Conservation (phyloP, 2,113 vertebrate genomes). For the Poecilia latipinna region DNA sequence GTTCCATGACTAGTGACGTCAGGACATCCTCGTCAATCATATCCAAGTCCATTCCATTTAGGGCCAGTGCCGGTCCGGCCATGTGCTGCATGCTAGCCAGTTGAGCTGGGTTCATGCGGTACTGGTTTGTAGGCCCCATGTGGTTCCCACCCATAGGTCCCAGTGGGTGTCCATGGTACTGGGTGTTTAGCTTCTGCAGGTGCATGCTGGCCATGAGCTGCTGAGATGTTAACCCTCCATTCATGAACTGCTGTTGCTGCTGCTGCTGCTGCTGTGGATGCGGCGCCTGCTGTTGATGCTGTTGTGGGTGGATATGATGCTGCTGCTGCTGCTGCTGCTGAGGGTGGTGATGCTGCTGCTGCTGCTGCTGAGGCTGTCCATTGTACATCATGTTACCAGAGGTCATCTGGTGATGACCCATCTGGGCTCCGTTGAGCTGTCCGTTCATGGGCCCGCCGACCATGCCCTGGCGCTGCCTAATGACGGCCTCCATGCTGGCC, state of each 20-base stretch:
- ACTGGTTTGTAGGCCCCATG: slow-evolving; percentile 79
- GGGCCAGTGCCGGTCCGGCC: slow-evolving; percentile 81
- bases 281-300: slow-evolving; percentile 46
- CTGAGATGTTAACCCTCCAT: slow-evolving; percentile 85
- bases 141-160: slow-evolving; percentile 82
- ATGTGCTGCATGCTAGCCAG: slow-evolving; percentile 86
- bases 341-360: slow-evolving; percentile 71
- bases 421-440: slow-evolving; percentile 81
- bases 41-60: slow-evolving; percentile 93
- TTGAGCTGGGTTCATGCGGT: slow-evolving; percentile 83
- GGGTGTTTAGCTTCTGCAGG: slow-evolving; percentile 91
- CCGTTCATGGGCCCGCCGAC: slow-evolving; percentile 83
- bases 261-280: slow-evolving; percentile 66
- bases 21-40: slow-evolving; percentile 97
- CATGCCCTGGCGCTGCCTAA: slow-evolving; percentile 83
- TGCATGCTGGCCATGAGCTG: slow-evolving; percentile 94
- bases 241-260: slow-evolving; percentile 86
- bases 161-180: slow-evolving; percentile 89
- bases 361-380: slow-evolving; percentile 75
- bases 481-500: slow-evolving; percentile 83
- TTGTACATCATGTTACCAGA: slow-evolving; percentile 83
- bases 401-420: slow-evolving; percentile 83
- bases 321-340: slow-evolving; percentile 49
- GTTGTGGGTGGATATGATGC: slow-evolving; percentile 70
- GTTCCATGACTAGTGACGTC: slow-evolving; percentile 93